Conservation (phyloP, 2,113 vertebrate genomes). For the Lophura nycthemera region DNA sequence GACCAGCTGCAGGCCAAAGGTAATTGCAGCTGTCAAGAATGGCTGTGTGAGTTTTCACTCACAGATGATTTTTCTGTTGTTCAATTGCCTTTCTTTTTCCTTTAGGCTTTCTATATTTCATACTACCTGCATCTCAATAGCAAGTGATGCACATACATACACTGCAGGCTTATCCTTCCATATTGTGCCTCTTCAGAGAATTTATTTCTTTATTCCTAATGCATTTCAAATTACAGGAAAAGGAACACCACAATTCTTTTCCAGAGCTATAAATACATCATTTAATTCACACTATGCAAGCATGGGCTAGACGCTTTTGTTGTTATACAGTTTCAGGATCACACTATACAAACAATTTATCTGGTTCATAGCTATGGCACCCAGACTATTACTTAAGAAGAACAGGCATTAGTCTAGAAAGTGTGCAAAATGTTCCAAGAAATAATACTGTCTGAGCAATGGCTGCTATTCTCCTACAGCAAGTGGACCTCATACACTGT, state of each 20-base stretch:
- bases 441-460: neutral
- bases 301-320: neutral
- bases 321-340: neutral
- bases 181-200: neutral
- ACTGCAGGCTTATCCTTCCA: neutral
- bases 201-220: constrained; percentile 13
- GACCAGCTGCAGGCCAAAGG: constrained; percentile 33
- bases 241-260: neutral
- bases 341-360: neutral
- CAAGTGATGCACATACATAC: neutral
- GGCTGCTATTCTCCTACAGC: neutral
- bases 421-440: neutral
- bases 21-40: constrained; percentile 48
- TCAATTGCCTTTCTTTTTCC: neutral
- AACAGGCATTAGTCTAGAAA: neutral
- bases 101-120: constrained; percentile 2
- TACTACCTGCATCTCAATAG: neutral
- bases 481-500: neutral
- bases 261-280: neutral
- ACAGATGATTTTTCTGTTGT: neutral
- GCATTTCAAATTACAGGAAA: neutral
- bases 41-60: constrained; percentile 26
- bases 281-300: neutral
- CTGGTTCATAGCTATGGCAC: neutral
- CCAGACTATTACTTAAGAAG: neutral